Evolutionary conservation across 2,113 vertebrate species (phyloP).

Genomic region (Chaetodon trifascialis): DNA sequence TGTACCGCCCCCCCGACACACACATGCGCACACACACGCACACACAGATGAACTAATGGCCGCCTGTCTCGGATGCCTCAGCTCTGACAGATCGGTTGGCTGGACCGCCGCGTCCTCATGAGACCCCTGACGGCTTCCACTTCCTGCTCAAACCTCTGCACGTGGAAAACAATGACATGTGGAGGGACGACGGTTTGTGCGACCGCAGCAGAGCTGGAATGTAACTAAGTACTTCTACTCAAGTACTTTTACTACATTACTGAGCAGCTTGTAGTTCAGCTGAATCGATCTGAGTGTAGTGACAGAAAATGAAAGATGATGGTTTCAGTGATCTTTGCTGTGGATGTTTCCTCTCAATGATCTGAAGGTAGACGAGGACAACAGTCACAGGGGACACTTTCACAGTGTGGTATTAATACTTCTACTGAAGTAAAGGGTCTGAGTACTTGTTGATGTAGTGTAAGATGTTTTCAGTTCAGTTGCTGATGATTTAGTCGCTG

Average conservation of each 20-base stretch:
- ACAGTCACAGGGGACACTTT: too few species aligned
- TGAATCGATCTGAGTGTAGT: too few species aligned
- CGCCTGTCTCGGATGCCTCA: conserved; percentile 59
- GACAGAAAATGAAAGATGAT: too few species aligned
- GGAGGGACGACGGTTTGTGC: background rate
- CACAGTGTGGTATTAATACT: too few species aligned
- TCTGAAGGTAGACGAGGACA: too few species aligned
- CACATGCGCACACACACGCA: background rate
- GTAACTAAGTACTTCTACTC: background rate
- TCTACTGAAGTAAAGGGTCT: too few species aligned
- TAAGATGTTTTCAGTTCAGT: too few species aligned
- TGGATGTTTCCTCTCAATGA: too few species aligned
- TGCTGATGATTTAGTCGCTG: too few species aligned
- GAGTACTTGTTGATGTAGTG: too few species aligned
- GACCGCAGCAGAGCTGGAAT: background rate
- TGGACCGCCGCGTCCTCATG: conserved; percentile 52
- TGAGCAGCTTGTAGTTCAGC: too few species aligned
- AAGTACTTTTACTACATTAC: background rate
- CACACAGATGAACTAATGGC: conserved; percentile 37
- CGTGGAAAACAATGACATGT: background rate
- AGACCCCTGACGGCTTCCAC: conserved; percentile 42
- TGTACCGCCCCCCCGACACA: background rate
- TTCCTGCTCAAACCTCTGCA: background rate
- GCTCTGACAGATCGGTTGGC: conserved; percentile 63
- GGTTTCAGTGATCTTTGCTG: too few species aligned